Evolutionary conservation across 2,113 vertebrate species (phyloP).

Genomic region (Chinchilla lanigera): DNA sequence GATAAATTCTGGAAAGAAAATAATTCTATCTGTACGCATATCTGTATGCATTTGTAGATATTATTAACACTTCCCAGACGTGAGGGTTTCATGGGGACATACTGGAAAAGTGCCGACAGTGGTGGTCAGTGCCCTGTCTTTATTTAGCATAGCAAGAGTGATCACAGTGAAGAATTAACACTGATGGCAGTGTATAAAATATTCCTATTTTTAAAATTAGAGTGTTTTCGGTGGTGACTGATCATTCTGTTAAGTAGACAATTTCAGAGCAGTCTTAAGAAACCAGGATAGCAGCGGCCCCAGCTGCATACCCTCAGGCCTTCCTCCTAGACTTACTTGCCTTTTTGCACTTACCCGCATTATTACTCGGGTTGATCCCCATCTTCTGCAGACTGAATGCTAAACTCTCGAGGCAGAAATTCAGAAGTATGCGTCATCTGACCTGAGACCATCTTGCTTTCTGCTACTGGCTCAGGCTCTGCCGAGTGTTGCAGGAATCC

Average conservation of each 20-base stretch:
- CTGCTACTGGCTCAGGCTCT: neutral
- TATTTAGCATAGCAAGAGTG: neutral
- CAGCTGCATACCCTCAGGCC: neutral
- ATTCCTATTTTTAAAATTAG: neutral
- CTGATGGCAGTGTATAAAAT: neutral
- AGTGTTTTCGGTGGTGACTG: neutral
- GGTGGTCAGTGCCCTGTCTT: neutral
- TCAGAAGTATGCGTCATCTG: neutral
- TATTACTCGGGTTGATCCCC: neutral
- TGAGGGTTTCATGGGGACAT: neutral
- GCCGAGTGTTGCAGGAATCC: neutral
- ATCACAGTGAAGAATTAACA: neutral
- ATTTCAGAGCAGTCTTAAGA: neutral
- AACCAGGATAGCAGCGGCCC: neutral
- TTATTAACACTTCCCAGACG: neutral
- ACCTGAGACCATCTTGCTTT: neutral
- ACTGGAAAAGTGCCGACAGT: neutral
- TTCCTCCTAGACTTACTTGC: neutral
- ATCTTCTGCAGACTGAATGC: neutral
- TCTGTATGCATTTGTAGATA: neutral
- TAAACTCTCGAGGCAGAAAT: neutral
- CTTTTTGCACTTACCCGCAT: neutral
- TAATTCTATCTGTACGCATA: neutral
- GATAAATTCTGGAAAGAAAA: neutral
- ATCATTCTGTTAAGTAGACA: neutral